Conservation (phyloP, 1,140 invertebrate genomes). For the Achatina immaculata region DNA sequence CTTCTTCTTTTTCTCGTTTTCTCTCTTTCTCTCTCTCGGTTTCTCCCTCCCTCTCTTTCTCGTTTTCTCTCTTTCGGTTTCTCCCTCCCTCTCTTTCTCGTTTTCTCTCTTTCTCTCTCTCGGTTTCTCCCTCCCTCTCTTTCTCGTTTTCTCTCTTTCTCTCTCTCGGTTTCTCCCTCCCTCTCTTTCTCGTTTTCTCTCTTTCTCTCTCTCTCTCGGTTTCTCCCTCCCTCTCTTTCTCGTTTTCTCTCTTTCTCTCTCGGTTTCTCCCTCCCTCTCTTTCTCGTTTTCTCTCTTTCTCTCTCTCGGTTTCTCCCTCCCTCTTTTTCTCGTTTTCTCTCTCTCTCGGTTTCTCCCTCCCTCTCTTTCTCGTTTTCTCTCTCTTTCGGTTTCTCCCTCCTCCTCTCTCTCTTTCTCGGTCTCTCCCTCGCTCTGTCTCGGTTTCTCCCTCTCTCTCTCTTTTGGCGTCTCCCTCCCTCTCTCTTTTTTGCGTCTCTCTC, state of each 20-base stretch:
- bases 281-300: too few species aligned
- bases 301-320: too few species aligned
- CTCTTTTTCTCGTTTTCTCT: too few species aligned
- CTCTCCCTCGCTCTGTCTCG: too few species aligned
- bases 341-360: too few species aligned
- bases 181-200: background rate
- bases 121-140: background rate
- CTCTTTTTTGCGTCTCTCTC: slow-evolving; percentile 13
- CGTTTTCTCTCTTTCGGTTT: too few species aligned
- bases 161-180: background rate
- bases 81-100: background rate
- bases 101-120: background rate
- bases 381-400: background rate
- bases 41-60: too few species aligned
- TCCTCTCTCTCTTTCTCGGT: too few species aligned
- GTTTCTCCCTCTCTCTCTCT: background rate
- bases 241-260: background rate
- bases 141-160: slow-evolving; percentile 11
- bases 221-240: slow-evolving; percentile 1
- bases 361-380: too few species aligned
- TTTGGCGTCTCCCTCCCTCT: background rate
- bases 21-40: slow-evolving; percentile 2
- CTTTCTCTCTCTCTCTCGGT: background rate
- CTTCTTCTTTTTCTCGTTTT: background rate
- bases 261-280: too few species aligned